Evolutionary conservation across 2,888 invertebrate species (phyloP).

Genomic region (Litoditis marina): DNA sequence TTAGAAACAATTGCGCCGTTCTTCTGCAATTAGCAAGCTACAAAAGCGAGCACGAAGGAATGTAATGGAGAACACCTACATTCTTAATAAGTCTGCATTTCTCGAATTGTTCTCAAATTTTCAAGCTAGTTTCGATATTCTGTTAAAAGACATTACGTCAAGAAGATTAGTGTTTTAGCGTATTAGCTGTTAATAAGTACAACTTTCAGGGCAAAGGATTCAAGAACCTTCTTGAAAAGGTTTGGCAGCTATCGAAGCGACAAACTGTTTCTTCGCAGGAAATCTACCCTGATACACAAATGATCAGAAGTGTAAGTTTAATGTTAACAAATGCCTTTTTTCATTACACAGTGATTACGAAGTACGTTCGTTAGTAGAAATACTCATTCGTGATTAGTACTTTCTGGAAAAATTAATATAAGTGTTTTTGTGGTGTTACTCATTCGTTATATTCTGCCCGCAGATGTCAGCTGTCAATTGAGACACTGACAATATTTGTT

Average conservation of each 20-base stretch:
- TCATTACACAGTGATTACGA: neutral
- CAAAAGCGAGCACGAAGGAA: neutral
- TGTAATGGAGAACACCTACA: too few species aligned
- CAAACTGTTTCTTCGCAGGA: constrained; percentile 17
- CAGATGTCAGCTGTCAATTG: too few species aligned
- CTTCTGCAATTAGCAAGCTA: neutral
- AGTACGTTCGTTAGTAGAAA: neutral
- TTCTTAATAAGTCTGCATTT: too few species aligned
- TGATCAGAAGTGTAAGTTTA: constrained; percentile 21
- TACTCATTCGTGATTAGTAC: neutral
- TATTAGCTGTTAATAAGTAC: neutral
- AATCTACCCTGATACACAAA: constrained; percentile 25
- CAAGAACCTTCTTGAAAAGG: constrained; percentile 19
- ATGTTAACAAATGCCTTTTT: too few species aligned
- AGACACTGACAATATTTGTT: too few species aligned
- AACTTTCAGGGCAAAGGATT: constrained; percentile 31
- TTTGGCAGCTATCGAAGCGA: constrained; percentile 28
- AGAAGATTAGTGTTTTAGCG: neutral
- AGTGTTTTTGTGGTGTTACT: too few species aligned
- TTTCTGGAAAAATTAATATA: neutral
- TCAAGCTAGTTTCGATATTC: neutral
- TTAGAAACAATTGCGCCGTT: too few species aligned
- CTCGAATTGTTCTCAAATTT: too few species aligned
- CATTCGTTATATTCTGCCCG: too few species aligned
- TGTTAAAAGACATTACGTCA: neutral